Evolutionary conservation across 2,113 vertebrate genomes (phyloP).

Genomic region (Varanus salvator): DNA sequence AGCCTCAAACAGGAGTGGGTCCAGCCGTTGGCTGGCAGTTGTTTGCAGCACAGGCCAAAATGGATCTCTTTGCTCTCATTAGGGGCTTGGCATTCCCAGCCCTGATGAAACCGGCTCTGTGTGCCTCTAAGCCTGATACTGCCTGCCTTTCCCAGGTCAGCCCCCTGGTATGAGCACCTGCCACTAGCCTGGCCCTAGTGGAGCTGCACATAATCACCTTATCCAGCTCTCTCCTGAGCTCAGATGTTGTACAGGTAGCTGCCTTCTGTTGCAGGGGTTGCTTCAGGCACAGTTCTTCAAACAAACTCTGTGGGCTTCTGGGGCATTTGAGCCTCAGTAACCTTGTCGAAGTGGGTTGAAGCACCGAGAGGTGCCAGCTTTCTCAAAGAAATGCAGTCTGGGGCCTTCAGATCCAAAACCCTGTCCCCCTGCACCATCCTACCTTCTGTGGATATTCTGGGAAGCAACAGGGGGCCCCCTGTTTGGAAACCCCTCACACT

Average conservation of each 20-base stretch:
- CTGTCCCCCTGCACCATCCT: accelerated
- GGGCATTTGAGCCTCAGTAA: no score
- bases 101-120: background rate
- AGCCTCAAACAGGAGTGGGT: background rate
- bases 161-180: background rate
- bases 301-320: background rate
- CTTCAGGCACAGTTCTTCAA: background rate
- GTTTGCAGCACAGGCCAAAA: background rate
- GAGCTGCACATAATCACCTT: background rate
- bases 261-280: background rate
- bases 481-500: background rate
- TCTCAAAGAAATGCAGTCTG: background rate
- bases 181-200: no score
- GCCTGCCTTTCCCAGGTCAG: background rate
- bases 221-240: background rate
- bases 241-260: background rate
- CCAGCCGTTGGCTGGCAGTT: background rate
- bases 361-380: background rate
- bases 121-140: background rate
- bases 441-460: no score
- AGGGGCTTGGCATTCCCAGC: background rate
- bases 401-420: background rate
- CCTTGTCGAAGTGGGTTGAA: background rate
- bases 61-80: background rate
- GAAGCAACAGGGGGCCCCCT: no score